Evolutionary conservation across 2,797 vertebrate genomes (phyloP).

Genomic region (Meda fulgida): DNA sequence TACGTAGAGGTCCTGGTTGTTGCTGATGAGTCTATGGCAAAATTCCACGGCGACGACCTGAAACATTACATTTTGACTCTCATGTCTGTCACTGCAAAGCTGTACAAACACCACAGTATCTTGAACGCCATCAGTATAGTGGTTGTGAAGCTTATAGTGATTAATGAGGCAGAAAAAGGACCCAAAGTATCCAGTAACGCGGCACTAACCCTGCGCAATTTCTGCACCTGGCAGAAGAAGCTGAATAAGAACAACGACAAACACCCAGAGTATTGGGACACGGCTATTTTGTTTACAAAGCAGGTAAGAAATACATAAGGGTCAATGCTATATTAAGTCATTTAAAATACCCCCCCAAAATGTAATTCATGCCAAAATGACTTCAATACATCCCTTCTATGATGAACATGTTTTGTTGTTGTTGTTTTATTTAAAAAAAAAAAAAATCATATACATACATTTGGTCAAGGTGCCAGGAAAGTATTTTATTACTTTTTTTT

Average conservation of each 20-base stretch:
- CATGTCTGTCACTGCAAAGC: slow-evolving; percentile 91
- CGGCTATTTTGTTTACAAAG: slow-evolving; percentile 96
- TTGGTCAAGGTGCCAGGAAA: not conserved
- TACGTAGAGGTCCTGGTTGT: slow-evolving; percentile 96
- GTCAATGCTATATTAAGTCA: not conserved
- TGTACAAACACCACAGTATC: slow-evolving; percentile 95
- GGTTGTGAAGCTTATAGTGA: slow-evolving; percentile 93
- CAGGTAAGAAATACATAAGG: slow-evolving; percentile 82
- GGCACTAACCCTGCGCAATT: slow-evolving; percentile 94
- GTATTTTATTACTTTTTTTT: too few species aligned
- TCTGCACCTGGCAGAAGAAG: slow-evolving; percentile 98
- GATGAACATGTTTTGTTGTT: not conserved
- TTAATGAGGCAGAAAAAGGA: slow-evolving; percentile 89
- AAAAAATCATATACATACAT: not conserved
- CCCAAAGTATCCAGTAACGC: slow-evolving; percentile 94
- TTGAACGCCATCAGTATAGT: slow-evolving; percentile 90
- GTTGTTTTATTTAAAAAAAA: not conserved
- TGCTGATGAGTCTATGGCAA: slow-evolving; percentile 94
- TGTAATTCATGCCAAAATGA: too few species aligned
- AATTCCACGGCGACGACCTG: slow-evolving; percentile 93
- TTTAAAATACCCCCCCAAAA: not conserved
- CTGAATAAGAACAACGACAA: slow-evolving; percentile 95
- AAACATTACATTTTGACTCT: slow-evolving; percentile 94
- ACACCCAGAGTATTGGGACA: slow-evolving; percentile 97
- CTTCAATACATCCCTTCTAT: not conserved